phyloP scores from a whole-genome alignment of 2,888 invertebrate species.

The Cyrtodaria siliqua region DNA sequence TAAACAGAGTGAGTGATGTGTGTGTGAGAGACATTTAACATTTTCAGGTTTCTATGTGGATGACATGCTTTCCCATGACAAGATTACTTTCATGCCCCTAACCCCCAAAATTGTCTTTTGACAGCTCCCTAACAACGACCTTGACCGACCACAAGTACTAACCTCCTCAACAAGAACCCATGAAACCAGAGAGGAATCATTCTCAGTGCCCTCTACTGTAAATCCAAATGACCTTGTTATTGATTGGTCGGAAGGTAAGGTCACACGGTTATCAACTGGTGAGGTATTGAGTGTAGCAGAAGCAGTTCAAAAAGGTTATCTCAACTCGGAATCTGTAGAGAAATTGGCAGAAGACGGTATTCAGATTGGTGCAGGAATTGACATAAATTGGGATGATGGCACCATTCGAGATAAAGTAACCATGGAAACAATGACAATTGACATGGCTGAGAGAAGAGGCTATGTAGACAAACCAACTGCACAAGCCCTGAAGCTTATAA shows the following conservation, averaged over 20 bases:
- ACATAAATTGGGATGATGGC: constrained; percentile 92
- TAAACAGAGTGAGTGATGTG: constrained; percentile 23
- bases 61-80: constrained; percentile 29
- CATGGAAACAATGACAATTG: constrained; percentile 92
- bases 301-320: constrained; percentile 88
- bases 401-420: constrained; percentile 87
- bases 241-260: constrained; percentile 77
- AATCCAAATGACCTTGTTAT: constrained; percentile 69
- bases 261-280: constrained; percentile 89
- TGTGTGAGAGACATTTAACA: constrained; percentile 13
- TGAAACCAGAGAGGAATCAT: constrained; percentile 46
- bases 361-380: constrained; percentile 68
- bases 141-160: constrained; percentile 35
- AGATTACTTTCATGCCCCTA: constrained; percentile 11
- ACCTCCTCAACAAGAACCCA: constrained; percentile 37
- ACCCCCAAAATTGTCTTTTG: constrained; percentile 55
- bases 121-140: constrained; percentile 50
- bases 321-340: constrained; percentile 90
- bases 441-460: constrained; percentile 89
- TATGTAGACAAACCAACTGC: constrained; percentile 77
- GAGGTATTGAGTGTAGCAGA: constrained; percentile 93
- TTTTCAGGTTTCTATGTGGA: constrained; percentile 34
- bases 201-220: constrained; percentile 52
- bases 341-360: constrained; percentile 85
- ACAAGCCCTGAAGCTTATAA: constrained; percentile 65